Conservation (phyloP, 2,113 vertebrate species). For the Mus musculus region DNA sequence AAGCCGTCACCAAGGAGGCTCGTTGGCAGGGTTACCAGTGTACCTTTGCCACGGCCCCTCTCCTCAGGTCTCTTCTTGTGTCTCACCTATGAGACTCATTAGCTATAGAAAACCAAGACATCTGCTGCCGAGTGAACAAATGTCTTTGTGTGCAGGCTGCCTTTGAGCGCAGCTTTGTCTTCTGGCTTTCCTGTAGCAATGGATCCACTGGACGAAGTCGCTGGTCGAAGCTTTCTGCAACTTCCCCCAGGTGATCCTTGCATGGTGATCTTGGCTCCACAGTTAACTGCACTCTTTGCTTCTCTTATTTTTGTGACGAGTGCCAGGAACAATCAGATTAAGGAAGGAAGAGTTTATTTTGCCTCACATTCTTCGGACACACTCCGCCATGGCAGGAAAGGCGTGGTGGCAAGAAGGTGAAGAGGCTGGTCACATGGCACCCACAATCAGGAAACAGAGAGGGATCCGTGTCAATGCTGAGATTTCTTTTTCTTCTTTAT, state of each 20-base stretch:
- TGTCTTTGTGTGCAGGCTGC: background rate
- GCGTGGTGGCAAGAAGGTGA: background rate
- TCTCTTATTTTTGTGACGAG: background rate
- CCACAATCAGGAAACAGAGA: background rate
- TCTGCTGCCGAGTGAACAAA: conserved; percentile 11
- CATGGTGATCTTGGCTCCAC: background rate
- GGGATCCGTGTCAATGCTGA: too few relatives aligned
- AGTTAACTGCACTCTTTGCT: background rate
- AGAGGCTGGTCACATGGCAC: too few relatives aligned
- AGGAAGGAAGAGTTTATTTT: background rate
- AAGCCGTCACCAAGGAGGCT: background rate
- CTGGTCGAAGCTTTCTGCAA: background rate
- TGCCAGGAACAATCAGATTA: background rate
- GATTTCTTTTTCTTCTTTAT: background rate
- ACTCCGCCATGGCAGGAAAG: background rate
- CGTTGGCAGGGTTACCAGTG: background rate
- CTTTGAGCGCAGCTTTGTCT: background rate
- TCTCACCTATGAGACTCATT: background rate
- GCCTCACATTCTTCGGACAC: background rate
- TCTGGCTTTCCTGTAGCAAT: background rate
- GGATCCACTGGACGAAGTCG: background rate
- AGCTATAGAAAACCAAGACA: background rate
- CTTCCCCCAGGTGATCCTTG: background rate
- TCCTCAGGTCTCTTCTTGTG: background rate
- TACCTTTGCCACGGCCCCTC: background rate